Base-by-base conservation (phyloP, 2,113 vertebrate species). In the Paradoxurus hermaphroditus region DNA sequence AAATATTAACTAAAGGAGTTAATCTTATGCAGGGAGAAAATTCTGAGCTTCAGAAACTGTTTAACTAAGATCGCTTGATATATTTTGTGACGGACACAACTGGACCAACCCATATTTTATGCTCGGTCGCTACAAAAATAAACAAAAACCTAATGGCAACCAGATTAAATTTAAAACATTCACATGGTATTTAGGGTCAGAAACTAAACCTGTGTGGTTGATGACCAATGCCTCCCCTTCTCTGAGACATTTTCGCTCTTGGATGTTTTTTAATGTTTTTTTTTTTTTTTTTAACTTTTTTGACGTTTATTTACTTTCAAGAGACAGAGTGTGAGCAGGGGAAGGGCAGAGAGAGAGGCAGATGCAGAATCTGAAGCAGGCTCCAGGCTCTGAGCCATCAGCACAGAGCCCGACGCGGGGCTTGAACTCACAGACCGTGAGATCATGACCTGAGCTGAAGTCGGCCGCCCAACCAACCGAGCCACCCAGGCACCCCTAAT, bases 1-100 rank as follows among this genome's bases (percentile, higher is more conserved):
- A 97, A 96, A 91, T 21, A 91, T 51, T 96, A 90, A 51, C 86
- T 92, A 72, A 90, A 95, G 29, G 62, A 88, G 31, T 46, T 90
- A 77, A 65, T 86, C 65, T 91, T 81, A 81, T 19, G 36, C 7
- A 79, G 21, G 92, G 36, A 97, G 34, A 94, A 94, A 97, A 90
- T 83, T 88, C 36, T 82, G 67, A 63, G 31, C 88, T 97, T 98
- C 81, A 84, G 56, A 84, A 86, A 85, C 41, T 95, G 63, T 87
- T 95, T 94, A 72, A 63, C 72, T 63, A 92, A 95, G 68, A 91
- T 75, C 3, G 16, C 4, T 94, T 78, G 79, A 63, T 95, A 63
- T 79, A 53, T 83, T 92, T 97, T 83, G 68, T 84, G 46, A 84
- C 88, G 87, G 86, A 84, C 36, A 82, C 13, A 92, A 93, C 87